A percentile compares a stretch with the other conserved stretches of the same genome.
These are phyloP conservation scores for Diorhabda elongata DNA, from an alignment of 1,140 invertebrate genomes.

Conservation along the genomic window DNA sequence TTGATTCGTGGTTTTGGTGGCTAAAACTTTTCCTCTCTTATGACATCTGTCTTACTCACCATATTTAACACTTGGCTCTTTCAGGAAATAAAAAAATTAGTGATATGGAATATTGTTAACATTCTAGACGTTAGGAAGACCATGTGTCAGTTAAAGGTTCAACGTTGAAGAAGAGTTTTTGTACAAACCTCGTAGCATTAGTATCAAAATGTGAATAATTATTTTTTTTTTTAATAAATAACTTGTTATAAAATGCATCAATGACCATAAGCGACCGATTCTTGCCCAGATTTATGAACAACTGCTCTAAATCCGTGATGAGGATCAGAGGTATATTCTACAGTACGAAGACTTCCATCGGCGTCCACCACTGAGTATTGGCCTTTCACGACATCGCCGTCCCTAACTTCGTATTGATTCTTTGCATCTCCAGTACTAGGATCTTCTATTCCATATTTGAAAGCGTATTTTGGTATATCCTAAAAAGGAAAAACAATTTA, in stretches of 20 bases:
- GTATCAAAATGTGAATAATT: no score
- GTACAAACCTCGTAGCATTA: no score
- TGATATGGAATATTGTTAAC: no score
- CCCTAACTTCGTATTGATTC: conserved; percentile 61
- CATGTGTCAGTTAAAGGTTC: no score
- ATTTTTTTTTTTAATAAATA: no score
- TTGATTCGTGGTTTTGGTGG: no score
- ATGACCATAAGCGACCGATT: conserved; percentile 22
- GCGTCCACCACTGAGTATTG: conserved; percentile 73
- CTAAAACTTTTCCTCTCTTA: no score
- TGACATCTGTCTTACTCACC: no score
- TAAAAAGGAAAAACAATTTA: conserved; percentile 26
- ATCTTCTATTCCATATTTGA: conserved; percentile 68
- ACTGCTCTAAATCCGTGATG: conserved; percentile 23
- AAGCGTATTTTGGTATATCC: conserved; percentile 63
- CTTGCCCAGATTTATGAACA: conserved; percentile 20
- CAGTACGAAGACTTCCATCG: conserved; percentile 69
- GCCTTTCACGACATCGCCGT: conserved; percentile 64
- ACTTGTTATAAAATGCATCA: not conserved
- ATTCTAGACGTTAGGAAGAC: no score
- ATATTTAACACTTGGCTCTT: no score
- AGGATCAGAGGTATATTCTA: conserved; percentile 67
- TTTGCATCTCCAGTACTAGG: conserved; percentile 67
- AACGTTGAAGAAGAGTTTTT: no score
- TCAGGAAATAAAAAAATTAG: no score